Percentiles rank a stretch among this genome's conserved stretches.
Evolutionary conservation across 2,888 invertebrate species (phyloP).

Genomic region (Teleogryllus oceanicus): DNA sequence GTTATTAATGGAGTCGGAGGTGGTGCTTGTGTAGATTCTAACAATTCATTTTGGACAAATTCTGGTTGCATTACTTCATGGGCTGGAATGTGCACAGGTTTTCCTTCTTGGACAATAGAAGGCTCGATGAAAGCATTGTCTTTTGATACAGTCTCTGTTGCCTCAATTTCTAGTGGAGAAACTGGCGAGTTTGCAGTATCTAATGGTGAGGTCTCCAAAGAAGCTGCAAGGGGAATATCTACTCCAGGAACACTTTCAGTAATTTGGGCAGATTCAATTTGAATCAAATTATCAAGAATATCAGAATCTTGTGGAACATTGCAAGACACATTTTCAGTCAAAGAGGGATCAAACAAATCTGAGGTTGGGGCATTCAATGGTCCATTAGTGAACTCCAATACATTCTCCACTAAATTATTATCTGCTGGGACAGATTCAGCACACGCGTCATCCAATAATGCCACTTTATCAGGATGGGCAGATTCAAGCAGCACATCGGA

Average conservation of each 20-base stretch:
- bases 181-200: neutral
- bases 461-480: neutral
- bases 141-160: too few species aligned
- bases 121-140: neutral
- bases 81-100: neutral
- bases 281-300: neutral
- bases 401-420: too few species aligned
- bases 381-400: too few species aligned
- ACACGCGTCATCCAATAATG: neutral
- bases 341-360: neutral
- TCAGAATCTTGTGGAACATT: too few species aligned
- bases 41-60: slow-evolving; percentile 18
- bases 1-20: slow-evolving; percentile 37
- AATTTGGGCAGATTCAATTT: neutral
- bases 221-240: neutral
- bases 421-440: neutral
- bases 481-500: neutral
- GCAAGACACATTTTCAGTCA: too few species aligned
- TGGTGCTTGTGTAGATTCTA: slow-evolving; percentile 35
- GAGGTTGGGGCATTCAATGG: too few species aligned
- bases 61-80: neutral
- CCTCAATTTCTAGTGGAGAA: too few species aligned
- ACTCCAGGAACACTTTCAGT: neutral
- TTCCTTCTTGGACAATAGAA: neutral
- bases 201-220: neutral